A percentile compares a stretch with the other conserved stretches of the same genome.
Conservation (phyloP, 1,140 invertebrate species). For the Drosophila kohkoa region DNA sequence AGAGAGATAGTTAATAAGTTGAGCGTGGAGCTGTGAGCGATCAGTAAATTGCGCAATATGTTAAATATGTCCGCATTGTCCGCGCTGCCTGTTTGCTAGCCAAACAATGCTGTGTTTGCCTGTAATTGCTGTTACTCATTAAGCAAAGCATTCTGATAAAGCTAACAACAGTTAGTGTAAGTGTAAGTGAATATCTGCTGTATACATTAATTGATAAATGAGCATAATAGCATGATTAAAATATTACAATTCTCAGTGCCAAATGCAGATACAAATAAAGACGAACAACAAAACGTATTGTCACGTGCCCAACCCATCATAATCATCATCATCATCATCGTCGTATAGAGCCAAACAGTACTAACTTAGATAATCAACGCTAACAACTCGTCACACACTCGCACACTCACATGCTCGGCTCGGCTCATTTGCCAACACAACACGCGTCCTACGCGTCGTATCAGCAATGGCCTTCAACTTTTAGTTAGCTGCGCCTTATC, state of each 20-base stretch:
- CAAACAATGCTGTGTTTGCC: conserved; percentile 41
- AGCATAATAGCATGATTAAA: no score
- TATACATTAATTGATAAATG: not conserved
- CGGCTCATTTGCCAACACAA: conserved; percentile 31
- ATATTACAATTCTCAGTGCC: no score
- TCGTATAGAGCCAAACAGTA: conserved; percentile 7
- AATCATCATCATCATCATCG: not conserved
- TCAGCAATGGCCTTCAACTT: conserved; percentile 83
- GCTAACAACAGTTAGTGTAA: not conserved
- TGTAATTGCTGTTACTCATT: conserved; percentile 34
- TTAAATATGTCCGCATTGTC: conserved; percentile 45
- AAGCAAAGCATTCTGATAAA: conserved; percentile 12
- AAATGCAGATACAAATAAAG: conserved; percentile 60
- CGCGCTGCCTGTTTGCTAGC: conserved; percentile 27
- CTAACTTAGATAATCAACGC: conserved; percentile 77
- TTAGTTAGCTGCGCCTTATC: conserved; percentile 77
- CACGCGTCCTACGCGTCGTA: conserved; percentile 72
- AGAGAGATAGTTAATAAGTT: conserved; percentile 1
- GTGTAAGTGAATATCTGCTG: not conserved
- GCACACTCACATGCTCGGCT: conserved; percentile 8
- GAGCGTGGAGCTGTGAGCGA: conserved; percentile 10
- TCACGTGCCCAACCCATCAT: conserved; percentile 60
- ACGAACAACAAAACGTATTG: conserved; percentile 53
- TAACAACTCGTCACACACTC: conserved; percentile 64
- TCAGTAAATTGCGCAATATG: conserved; percentile 81